Base-by-base conservation (phyloP, 53 echinoderm and acorn worm species). In the Echinarachnius parma region DNA sequence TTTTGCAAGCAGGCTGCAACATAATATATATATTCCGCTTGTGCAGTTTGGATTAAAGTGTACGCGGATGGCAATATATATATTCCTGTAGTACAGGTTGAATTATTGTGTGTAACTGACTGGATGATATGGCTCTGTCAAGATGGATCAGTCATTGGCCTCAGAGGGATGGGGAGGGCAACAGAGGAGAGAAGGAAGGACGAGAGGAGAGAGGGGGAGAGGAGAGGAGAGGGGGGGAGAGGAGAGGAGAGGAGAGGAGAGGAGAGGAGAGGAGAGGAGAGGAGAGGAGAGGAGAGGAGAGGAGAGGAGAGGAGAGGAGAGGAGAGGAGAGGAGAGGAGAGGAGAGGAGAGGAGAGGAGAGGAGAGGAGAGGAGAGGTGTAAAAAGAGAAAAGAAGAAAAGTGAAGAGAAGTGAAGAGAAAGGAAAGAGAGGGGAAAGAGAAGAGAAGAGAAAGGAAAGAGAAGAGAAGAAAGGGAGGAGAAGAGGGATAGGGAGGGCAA, bases 81-180 rank as follows among this genome's bases (percentile, higher is more conserved):
- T n/a, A n/a, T n/a, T n/a, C n/a, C n/a, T n/a, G n/a, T n/a, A n/a
- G 65, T 16, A 21, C 25, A 28, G 68, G 32, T 27, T 50, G 68
- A 52, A 68, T 68, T 68, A 68, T 68, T 68, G 68, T 52, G 68
- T 68, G 68, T 68, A 68, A 68, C 68, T 1, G 52, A 52, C 50
- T 65, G 68, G 53, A 66, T 66, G 66, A 66, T 66, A 16, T 5
- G 27, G 15, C 68, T n/a, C n/a, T 68, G 68, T 34, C 68, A 68
- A 22, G 52, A 68, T 18, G 52, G 68, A 68, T 68, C 68, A 32
- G 24, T 32, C 31, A 3, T 15, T n/a, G 18, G 27, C 31, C 31
- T 21, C 9, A 44, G 20, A 23, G 30, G 44, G 28, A 59, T 22
- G 23, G 7, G 30, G 59, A 11, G 44, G 18, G 34, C 14, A 42